Conservation (phyloP, 2,113 vertebrate genomes). For the Hyaena hyaena region DNA sequence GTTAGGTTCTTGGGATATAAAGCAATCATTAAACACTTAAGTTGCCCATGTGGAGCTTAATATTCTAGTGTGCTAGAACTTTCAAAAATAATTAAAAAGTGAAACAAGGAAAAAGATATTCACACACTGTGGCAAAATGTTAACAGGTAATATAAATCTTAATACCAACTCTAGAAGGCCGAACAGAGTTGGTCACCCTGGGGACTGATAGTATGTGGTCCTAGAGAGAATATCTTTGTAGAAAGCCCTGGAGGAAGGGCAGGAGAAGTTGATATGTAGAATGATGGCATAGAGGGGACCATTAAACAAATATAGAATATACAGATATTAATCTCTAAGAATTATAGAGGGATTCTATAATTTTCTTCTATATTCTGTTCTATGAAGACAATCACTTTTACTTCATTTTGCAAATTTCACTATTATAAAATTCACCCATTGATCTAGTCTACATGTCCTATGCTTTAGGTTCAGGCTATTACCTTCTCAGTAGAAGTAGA, state of each 20-base stretch:
- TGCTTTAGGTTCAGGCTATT: neutral
- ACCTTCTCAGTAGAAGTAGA: neutral
- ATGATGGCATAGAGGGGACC: neutral
- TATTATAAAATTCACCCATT: neutral
- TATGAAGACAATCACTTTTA: neutral
- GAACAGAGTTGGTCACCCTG: neutral
- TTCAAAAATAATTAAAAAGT: neutral
- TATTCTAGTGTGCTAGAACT: neutral
- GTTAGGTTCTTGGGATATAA: neutral
- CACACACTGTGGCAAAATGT: neutral
- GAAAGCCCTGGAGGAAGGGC: neutral
- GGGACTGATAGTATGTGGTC: neutral
- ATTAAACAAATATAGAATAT: neutral
- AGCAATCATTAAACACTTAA: neutral
- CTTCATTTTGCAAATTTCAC: constrained; percentile 29
- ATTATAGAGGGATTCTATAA: neutral
- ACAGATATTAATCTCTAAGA: neutral
- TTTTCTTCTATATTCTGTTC: neutral
- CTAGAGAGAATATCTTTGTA: neutral
- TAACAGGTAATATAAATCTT: neutral
- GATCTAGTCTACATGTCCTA: neutral
- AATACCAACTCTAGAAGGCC: neutral
- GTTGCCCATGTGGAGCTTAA: neutral
- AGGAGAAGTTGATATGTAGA: neutral
- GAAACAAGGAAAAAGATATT: neutral